Evolutionary conservation across 2,113 vertebrate species (phyloP), one percentile per base, ranked within the genome.

Genomic region (Marmota monax): DNA sequence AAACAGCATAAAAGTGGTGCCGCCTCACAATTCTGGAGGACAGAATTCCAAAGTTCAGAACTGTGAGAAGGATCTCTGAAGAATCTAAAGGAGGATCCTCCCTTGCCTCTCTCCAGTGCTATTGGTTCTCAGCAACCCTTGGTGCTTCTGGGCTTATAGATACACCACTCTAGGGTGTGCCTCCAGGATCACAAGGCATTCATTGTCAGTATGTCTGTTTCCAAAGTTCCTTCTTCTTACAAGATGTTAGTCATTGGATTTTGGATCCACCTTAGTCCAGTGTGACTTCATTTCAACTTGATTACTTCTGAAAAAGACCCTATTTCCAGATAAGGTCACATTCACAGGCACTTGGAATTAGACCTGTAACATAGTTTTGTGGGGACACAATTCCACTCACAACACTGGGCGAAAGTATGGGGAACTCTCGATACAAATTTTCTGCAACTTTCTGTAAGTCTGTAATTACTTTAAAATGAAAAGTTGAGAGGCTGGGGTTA

Each of bases 401-500:
- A 58, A 80, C n/a, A 65, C 39, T 73, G 65, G 73, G 34, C 2
- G 6, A 76, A 84, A 25, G 16, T 32, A 84, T 17, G 13, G 6
- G 13, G 5, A 37, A 90, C n/a, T 84, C 53, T 58, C 48, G 51
- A 20, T 58, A 88, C 25, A 42, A 48, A 63, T 88, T 37, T 29
- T 79, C 42, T 67, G 22, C 45, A 74, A 76, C 39, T 77, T 79
- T 39, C 73, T 95, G 34, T 32, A 45, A 84, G 58, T 39, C 61
- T 84, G 42, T 76, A 86, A 48, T 63, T 61, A 48, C 58, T 82
- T 90, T 48, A 58, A 92, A 92, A 63, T 53, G 56, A 82, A 79
- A 84, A 37, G 32, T 29, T 37, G 37, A 22, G 45, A 45, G 45
- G 45, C 45, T 45, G 45, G 45, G 45, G 45, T 45, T 45, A 8